Conservation (phyloP, 2,888 invertebrate species). For the Lumbricus terrestris region DNA sequence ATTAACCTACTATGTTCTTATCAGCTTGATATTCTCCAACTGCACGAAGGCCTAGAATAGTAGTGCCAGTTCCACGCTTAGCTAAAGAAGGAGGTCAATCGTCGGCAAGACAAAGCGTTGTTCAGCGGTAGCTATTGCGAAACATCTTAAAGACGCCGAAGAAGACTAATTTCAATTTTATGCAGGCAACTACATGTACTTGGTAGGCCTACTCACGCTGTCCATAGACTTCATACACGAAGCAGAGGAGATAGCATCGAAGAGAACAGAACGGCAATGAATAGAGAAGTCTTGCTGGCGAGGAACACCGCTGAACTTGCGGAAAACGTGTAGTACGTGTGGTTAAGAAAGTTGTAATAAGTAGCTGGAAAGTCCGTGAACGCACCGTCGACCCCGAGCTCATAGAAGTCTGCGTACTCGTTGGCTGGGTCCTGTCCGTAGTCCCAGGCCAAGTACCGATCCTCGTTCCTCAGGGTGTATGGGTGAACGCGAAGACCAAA, state of each 20-base stretch:
- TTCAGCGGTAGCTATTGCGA: too few species aligned
- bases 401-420: slow-evolving; percentile 33
- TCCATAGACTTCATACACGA: not conserved
- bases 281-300: not conserved
- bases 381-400: slow-evolving; percentile 40
- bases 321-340: not conserved
- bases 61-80: too few species aligned
- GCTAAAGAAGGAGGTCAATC: too few species aligned
- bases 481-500: slow-evolving; percentile 34
- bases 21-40: not conserved
- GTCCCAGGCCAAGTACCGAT: slow-evolving; percentile 36
- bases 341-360: slow-evolving; percentile 26
- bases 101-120: too few species aligned
- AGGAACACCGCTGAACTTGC: not conserved
- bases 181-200: too few species aligned
- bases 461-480: slow-evolving; percentile 39
- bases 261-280: not conserved
- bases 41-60: too few species aligned
- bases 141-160: not conserved
- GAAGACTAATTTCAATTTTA: too few species aligned
- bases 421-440: slow-evolving; percentile 37
- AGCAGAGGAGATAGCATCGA: not conserved
- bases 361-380: slow-evolving; percentile 43
- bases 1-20: not conserved
- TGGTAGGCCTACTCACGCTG: not conserved